A percentile compares a stretch with the other conserved stretches of the same genome.
Conservation (phyloP, 2,113 vertebrate species). For the Trematocara variabile region DNA sequence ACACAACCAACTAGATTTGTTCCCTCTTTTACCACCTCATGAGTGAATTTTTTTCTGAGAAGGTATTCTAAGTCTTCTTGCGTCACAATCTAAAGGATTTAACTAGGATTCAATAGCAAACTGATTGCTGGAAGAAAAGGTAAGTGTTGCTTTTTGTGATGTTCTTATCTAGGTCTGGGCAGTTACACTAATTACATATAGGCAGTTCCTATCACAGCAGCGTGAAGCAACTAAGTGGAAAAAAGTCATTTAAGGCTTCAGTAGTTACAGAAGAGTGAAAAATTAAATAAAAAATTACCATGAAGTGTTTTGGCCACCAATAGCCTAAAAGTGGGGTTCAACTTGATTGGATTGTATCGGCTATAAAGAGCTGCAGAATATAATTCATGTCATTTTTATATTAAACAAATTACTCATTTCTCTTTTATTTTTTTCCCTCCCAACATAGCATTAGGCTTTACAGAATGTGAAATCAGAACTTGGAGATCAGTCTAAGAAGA, state of each 20-base stretch:
- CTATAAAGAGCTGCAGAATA: neutral
- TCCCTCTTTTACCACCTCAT: neutral
- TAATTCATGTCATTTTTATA: neutral
- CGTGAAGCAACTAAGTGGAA: neutral
- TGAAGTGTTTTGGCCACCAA: neutral
- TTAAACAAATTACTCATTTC: neutral
- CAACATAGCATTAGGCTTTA: neutral
- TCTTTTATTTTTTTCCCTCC: neutral
- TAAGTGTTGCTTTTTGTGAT: neutral
- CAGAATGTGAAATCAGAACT: neutral
- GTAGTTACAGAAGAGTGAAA: neutral
- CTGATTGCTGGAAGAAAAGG: neutral
- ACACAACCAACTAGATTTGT: neutral
- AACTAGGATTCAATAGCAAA: neutral
- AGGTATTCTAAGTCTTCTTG: neutral
- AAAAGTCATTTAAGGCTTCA: neutral
- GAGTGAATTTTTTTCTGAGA: neutral
- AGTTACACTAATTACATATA: neutral
- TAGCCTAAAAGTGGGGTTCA: neutral
- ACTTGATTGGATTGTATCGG: neutral
- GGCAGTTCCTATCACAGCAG: neutral
- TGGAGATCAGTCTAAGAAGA: neutral
- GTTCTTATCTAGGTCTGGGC: neutral
- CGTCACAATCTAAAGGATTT: neutral
- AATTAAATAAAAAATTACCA: neutral